Evolutionary conservation across 2,888 invertebrate species (phyloP), one percentile per base, ranked within the genome.

Genomic region (Eurytoma californica): DNA sequence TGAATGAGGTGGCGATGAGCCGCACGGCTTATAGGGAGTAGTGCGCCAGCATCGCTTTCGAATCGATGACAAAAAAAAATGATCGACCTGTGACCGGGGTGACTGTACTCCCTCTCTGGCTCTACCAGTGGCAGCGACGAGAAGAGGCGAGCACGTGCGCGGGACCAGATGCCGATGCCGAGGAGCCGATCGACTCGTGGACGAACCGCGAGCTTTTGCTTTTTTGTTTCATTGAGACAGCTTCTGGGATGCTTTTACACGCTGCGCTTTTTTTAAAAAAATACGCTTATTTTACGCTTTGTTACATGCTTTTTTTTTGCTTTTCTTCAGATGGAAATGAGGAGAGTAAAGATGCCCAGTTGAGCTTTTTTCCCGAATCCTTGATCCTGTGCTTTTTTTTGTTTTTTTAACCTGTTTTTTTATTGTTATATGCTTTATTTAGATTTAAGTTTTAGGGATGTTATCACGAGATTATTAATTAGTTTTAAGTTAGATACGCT

Each of bases 191-290:
- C 24, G 24, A 47, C n/a, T n/a, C n/a, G 28, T 3, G 5, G 3
- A 12, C 63, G 49, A 47, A 51, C 20, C 30, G 28, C 58, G 30
- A 75, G 57, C 69, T 77, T 76, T 76, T 57, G 0, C 0, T 58
- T 53, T 49, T 51, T 20, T 60, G 61, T 58, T 60, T 75, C 61
- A 49, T 68, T 65, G 24, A 28, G 20, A 49, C 51, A 51, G 39
- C 20, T 61, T 39, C 9, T 39, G 39, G 39, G 39, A 39, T 9
- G 61, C 61, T 30, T 24, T 24, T 18, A 20, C 12, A 5, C n/a
- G 13, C 24, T 67, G 60, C 18, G 51, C 58, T 67, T 66, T 53
- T 58, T 58, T 20, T 67, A 30, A 66, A 30, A 66, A 49, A 61
- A 18, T 4, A 53, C 18, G 60, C 63, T 61, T 72, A 28, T 24